These are phyloP conservation scores for Lottia gigantea DNA, from an alignment of 2,888 invertebrate species.

Conservation along the genomic window DNA sequence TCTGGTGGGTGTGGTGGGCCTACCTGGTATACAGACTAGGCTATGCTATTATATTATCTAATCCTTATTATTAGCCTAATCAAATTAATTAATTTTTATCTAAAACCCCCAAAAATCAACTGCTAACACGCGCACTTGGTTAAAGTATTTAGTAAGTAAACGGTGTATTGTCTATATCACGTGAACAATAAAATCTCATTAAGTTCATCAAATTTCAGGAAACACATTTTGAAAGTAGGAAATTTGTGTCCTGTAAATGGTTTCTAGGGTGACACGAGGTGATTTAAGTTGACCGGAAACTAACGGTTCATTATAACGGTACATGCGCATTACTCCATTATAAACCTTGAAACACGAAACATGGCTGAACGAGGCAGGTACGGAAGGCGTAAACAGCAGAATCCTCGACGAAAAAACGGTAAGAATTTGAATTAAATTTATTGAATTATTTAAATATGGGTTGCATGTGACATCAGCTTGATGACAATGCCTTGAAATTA, in stretches of 20 bases:
- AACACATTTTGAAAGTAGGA: constrained; percentile 10
- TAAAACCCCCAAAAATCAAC: too few species aligned
- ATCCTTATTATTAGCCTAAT: too few species aligned
- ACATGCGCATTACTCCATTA: constrained; percentile 8
- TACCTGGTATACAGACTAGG: too few species aligned
- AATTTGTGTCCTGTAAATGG: neutral
- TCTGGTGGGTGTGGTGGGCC: too few species aligned
- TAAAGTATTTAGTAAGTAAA: neutral
- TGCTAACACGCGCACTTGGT: too few species aligned
- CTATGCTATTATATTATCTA: too few species aligned
- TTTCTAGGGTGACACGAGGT: constrained; percentile 2
- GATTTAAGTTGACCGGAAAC: constrained; percentile 7
- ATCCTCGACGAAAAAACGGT: constrained; percentile 7
- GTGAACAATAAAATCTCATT: neutral
- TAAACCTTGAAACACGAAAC: constrained; percentile 9
- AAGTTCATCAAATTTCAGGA: constrained; percentile 2
- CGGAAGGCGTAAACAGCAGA: constrained; percentile 6
- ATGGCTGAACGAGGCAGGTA: constrained; percentile 10
- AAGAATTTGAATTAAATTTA: neutral
- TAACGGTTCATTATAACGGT: neutral
- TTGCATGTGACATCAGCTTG: neutral
- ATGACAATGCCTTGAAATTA: neutral
- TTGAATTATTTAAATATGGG: neutral
- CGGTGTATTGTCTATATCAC: constrained; percentile 1
- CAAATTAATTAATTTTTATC: too few species aligned